Base-by-base conservation (phyloP, 2,888 invertebrate species). In the Clunio marinus region DNA sequence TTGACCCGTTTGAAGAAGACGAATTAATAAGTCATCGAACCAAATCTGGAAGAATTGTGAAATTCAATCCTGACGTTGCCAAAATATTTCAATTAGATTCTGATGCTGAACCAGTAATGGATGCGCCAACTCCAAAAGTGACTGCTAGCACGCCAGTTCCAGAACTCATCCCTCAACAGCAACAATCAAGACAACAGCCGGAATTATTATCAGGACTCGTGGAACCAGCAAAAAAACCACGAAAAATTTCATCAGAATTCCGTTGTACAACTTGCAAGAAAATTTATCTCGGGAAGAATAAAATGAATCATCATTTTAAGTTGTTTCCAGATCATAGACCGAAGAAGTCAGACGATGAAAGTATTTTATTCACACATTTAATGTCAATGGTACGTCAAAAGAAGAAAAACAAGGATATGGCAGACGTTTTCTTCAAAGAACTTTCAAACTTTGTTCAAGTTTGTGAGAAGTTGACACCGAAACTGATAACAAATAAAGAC, bases 231-330 rank as follows among this genome's bases (percentile, higher is more conserved):
- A 10, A 79, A 79, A 66, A 57, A 22, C 51, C 41, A 73, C 77
- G 82, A 57, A 81, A 78, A 66, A 80, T 82, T 70, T 78, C 82
- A 0, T 76, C 81, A 51, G 80, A 81, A 59, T 84, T 82, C 73
- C 78, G 82, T 35, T 87, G 87, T 75, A 82, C 83, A 1, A 83
- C 82, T n/a, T 87, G 87, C 75, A 80, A 81, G 66, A 86, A 86
- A 74, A 82, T 83, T 15, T 87, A 86, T 74, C 76, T 86, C 65
- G 86, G 86, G 4, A 79, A 81, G 71, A 81, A 79, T 28, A 81
- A 84, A 65, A 82, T 87, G 78, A 80, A 82, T 20, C 77, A 83
- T 69, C 88, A 88, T 75, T 83, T 85, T 70, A 80, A 83, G 71
- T 80, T 84, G 72, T 80, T 83, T 75, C 86, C 86, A 1, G 81